Percentiles rank a stretch among this genome's conserved stretches.
These are phyloP conservation scores for Macrostomum cliftonense DNA, from an alignment of 2,888 invertebrate species.

Conservation along the genomic window DNA sequence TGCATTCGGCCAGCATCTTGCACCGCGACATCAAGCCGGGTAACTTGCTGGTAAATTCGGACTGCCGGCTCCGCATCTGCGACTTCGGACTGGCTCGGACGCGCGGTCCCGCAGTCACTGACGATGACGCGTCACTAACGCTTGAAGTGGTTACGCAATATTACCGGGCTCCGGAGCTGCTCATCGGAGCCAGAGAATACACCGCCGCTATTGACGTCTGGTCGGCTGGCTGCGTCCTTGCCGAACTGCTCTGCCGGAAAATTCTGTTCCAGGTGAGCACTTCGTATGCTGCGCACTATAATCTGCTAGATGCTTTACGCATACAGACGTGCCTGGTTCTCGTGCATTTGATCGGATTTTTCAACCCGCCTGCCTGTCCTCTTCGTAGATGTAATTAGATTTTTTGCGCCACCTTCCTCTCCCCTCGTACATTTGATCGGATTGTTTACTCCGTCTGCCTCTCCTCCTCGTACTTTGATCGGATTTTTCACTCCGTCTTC, in stretches of 20 bases:
- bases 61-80: conserved; percentile 67
- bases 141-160: conserved; percentile 99
- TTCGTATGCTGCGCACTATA: too few relatives aligned
- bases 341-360: too few relatives aligned
- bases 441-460: too few relatives aligned
- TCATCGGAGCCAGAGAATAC: conserved; percentile 95
- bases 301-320: too few relatives aligned
- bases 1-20: conserved; percentile 88
- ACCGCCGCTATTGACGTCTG: conserved; percentile 90
- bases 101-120: conserved; percentile 60
- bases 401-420: too few relatives aligned
- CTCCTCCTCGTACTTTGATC: too few relatives aligned
- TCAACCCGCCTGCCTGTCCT: too few relatives aligned
- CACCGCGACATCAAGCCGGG: conserved; percentile 98
- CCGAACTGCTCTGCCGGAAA: conserved; percentile 76
- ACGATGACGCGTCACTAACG: conserved; percentile 64
- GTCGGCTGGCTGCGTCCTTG: conserved; percentile 98
- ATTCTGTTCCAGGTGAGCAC: conserved; percentile 72
- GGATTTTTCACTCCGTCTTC: too few relatives aligned
- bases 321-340: too few relatives aligned
- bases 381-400: too few relatives aligned
- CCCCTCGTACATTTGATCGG: too few relatives aligned
- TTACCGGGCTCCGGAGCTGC: conserved; percentile 91
- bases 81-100: conserved; percentile 95
- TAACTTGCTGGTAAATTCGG: conserved; percentile 91